phyloP scores from a whole-genome alignment of 2,113 vertebrate genomes.

The Channa argus region DNA sequence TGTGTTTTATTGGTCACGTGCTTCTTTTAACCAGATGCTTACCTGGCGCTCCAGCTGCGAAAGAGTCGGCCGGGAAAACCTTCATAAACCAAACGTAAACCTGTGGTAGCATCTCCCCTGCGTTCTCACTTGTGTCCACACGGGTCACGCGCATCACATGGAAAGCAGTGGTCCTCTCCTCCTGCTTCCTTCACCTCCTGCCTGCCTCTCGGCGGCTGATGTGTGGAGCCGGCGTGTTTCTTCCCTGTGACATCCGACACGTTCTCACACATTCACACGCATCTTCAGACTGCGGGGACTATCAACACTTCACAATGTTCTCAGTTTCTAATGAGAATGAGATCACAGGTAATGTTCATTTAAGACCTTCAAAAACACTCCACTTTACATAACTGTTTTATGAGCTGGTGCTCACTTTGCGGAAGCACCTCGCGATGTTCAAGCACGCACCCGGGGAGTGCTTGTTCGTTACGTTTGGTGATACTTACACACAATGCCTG shows the following conservation, averaged over 20 bases:
- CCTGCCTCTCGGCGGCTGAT: background rate
- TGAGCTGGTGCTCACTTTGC: slow-evolving; percentile 66
- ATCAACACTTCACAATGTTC: slow-evolving; percentile 66
- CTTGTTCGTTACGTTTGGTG: slow-evolving; percentile 25
- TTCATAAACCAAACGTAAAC: slow-evolving; percentile 28
- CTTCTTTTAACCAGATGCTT: too few species aligned
- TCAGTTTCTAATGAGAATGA: slow-evolving; percentile 69
- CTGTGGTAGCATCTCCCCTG: slow-evolving; percentile 26
- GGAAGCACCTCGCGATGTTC: slow-evolving; percentile 36
- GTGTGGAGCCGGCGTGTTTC: slow-evolving; percentile 25
- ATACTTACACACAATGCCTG: slow-evolving; percentile 10
- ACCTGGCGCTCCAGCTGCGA: too few species aligned
- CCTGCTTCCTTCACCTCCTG: slow-evolving; percentile 9
- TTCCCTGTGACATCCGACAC: slow-evolving; percentile 20
- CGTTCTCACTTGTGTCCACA: slow-evolving; percentile 50
- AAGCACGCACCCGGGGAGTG: slow-evolving; percentile 36
- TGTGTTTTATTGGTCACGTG: too few species aligned
- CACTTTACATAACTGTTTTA: slow-evolving; percentile 58
- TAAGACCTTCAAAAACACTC: slow-evolving; percentile 72
- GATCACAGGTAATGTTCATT: slow-evolving; percentile 73
- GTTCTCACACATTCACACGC: slow-evolving; percentile 43
- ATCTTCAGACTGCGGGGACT: slow-evolving; percentile 52
- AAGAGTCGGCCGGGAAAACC: background rate
- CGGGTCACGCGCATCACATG: slow-evolving; percentile 32
- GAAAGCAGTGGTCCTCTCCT: slow-evolving; percentile 17